Evolutionary conservation across 2,888 invertebrate genomes (phyloP).

Genomic region (Drosophila anomelani): DNA sequence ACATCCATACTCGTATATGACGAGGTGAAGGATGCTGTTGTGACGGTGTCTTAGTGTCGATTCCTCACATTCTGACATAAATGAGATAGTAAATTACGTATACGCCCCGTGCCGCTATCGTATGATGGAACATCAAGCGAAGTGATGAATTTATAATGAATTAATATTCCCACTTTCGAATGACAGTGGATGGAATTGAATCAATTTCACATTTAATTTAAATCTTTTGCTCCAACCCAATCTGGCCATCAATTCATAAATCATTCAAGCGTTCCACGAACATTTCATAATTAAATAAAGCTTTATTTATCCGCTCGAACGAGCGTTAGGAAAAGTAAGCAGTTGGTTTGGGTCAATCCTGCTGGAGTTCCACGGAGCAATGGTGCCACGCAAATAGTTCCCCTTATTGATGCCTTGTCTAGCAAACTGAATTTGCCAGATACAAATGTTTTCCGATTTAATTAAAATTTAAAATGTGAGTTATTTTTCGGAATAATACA

Average conservation of each 20-base stretch:
- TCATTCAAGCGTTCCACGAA: conserved; percentile 27
- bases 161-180: conserved; percentile 26
- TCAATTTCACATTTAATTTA: conserved; percentile 43
- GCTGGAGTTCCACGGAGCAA: not conserved
- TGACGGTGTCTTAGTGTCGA: conserved; percentile 26
- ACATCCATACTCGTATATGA: not conserved
- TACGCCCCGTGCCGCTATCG: conserved; percentile 7
- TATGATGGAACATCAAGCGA: not conserved
- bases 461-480: conserved; percentile 36
- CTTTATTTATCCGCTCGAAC: conserved; percentile 29
- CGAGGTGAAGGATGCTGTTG: not conserved
- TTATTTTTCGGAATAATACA: too few relatives aligned
- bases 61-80: conserved; percentile 25
- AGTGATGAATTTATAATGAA: conserved; percentile 43
- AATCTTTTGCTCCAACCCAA: conserved; percentile 27
- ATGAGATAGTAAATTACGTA: conserved; percentile 37
- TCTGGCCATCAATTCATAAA: conserved; percentile 41
- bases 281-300: conserved; percentile 34
- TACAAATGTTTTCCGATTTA: conserved; percentile 12
- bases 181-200: conserved; percentile 35
- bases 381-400: conserved; percentile 11
- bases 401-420: conserved; percentile 18
- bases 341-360: not conserved
- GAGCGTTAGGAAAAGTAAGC: conserved; percentile 16
- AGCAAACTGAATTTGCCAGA: conserved; percentile 4